These are phyloP conservation scores for Myopa testacea DNA, from an alignment of 2,888 invertebrate species.

Conservation along the genomic window DNA sequence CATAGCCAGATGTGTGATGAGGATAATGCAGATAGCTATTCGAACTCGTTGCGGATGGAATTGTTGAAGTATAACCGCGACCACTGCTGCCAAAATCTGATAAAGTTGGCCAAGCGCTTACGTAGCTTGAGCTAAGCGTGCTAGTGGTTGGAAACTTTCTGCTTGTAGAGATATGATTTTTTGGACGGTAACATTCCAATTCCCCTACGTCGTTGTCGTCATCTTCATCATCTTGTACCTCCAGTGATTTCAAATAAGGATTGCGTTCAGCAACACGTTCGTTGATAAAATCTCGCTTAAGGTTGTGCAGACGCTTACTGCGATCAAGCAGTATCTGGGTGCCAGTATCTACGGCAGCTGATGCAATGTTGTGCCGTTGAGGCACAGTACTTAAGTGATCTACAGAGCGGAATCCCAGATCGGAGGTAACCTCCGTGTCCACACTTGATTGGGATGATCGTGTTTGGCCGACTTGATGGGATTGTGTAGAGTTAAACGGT, in stretches of 20 bases:
- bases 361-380: constrained; percentile 37
- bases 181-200: constrained; percentile 58
- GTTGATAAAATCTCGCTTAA: constrained; percentile 67
- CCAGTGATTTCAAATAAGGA: constrained; percentile 62
- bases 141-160: constrained; percentile 60
- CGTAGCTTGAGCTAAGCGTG: constrained; percentile 47
- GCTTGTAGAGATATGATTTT: constrained; percentile 49
- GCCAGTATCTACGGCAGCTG: constrained; percentile 54
- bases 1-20: constrained; percentile 35
- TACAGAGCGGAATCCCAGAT: constrained; percentile 46
- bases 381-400: constrained; percentile 45
- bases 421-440: constrained; percentile 51
- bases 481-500: constrained; percentile 25
- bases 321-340: constrained; percentile 64
- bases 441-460: constrained; percentile 52
- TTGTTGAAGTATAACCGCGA: constrained; percentile 41
- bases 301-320: constrained; percentile 64
- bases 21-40: constrained; percentile 36
- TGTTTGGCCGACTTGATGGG: constrained; percentile 31
- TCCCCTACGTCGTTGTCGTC: constrained; percentile 41
- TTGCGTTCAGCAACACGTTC: constrained; percentile 66
- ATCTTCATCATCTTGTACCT: constrained; percentile 58
- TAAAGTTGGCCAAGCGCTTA: constrained; percentile 41
- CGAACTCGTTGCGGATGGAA: constrained; percentile 38
- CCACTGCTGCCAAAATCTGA: constrained; percentile 45